Evolutionary conservation across 2,888 invertebrate genomes (phyloP).

Genomic region (Branchipolynoe longqiensis): DNA sequence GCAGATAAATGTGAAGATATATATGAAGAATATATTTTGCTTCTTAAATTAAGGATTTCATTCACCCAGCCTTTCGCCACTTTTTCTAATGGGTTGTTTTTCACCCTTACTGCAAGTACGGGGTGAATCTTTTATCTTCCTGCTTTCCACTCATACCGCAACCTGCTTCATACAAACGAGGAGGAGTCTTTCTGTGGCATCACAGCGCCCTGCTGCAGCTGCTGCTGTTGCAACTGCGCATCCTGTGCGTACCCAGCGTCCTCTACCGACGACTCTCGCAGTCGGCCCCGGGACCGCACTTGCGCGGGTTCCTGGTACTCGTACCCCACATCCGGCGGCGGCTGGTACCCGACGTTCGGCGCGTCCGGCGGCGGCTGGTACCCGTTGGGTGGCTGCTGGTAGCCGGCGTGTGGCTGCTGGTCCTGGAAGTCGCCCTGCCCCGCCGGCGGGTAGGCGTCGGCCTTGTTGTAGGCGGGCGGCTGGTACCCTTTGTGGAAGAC

Average conservation of each 20-base stretch:
- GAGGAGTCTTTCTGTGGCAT: background rate
- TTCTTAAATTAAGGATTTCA: too few species aligned
- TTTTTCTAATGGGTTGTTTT: too few species aligned
- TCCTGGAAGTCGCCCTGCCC: background rate
- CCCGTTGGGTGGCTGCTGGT: slow-evolving; percentile 2
- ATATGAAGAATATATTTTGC: too few species aligned
- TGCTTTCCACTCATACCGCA: background rate
- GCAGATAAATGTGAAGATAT: too few species aligned
- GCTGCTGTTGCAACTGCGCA: slow-evolving; percentile 17
- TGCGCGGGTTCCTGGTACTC: background rate
- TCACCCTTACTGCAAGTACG: too few species aligned
- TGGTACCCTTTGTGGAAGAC: slow-evolving; percentile 21
- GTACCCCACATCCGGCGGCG: background rate
- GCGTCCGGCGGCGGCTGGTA: slow-evolving; percentile 16
- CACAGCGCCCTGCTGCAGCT: background rate
- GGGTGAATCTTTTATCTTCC: too few species aligned
- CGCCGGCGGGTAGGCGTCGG: background rate
- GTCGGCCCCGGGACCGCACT: too few species aligned
- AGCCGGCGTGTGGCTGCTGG: background rate
- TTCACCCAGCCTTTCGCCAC: too few species aligned
- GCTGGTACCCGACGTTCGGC: background rate
- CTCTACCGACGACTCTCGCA: slow-evolving; percentile 25
- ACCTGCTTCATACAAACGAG: background rate
- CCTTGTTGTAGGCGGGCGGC: background rate
- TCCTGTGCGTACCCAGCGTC: slow-evolving; percentile 35